phyloP scores from a whole-genome alignment of 1,140 invertebrate genomes.

The Trissolcus basalis region DNA sequence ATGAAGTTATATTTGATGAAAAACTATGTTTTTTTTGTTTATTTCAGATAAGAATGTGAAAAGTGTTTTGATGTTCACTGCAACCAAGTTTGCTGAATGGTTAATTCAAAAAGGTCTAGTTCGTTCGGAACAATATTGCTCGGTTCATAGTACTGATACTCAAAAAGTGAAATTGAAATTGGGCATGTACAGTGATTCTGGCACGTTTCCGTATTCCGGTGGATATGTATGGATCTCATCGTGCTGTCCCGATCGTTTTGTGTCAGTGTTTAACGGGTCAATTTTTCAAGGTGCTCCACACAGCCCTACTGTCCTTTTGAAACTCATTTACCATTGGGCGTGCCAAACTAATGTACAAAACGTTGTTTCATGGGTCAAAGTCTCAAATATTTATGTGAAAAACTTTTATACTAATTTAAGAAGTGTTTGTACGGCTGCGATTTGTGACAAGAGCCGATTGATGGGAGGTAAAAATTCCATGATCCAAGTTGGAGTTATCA shows the following conservation, averaged over 20 bases:
- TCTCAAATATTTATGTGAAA: constrained; percentile 85
- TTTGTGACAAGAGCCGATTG: constrained; percentile 83
- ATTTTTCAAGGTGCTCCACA: constrained; percentile 90
- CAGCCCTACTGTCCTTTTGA: constrained; percentile 86
- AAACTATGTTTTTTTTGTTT: too few relatives aligned
- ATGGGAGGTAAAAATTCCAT: constrained; percentile 81
- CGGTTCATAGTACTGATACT: constrained; percentile 76
- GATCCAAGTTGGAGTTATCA: constrained; percentile 87
- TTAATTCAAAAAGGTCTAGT: constrained; percentile 89
- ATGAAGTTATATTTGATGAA: too few relatives aligned
- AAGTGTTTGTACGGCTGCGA: constrained; percentile 85
- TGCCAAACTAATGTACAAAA: constrained; percentile 92
- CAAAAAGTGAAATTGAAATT: constrained; percentile 82
- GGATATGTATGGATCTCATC: constrained; percentile 93
- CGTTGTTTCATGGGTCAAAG: constrained; percentile 91
- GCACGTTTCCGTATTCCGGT: constrained; percentile 89
- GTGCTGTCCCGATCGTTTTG: constrained; percentile 87
- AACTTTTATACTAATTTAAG: constrained; percentile 87
- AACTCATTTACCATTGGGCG: constrained; percentile 92
- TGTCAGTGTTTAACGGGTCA: constrained; percentile 90
- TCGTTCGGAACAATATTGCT: constrained; percentile 85
- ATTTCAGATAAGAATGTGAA: constrained; percentile 82
- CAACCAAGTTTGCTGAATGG: constrained; percentile 91
- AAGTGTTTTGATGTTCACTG: constrained; percentile 84
- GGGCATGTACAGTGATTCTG: constrained; percentile 88